phyloP scores from a whole-genome alignment of 2,113 vertebrate genomes.

The Parus major region DNA sequence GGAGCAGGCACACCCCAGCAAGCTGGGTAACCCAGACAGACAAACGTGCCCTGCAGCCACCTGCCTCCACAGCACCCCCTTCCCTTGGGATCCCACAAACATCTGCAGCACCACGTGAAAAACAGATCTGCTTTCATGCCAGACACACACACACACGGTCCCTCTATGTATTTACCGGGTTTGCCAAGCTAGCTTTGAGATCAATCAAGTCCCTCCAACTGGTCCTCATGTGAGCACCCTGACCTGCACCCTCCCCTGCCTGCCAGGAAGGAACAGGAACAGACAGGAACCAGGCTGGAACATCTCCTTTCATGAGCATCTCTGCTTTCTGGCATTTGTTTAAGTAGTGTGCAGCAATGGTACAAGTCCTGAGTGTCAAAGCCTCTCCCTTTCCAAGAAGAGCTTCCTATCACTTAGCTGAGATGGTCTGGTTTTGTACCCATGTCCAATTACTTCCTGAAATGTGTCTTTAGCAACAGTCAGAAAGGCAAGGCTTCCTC shows the following conservation, averaged over 20 bases:
- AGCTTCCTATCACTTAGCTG: background rate
- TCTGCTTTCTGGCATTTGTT: background rate
- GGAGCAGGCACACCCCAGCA: background rate
- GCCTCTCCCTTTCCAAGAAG: background rate
- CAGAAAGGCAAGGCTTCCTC: background rate
- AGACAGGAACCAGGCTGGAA: background rate
- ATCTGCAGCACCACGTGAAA: background rate
- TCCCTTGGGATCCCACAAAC: background rate
- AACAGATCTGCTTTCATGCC: background rate
- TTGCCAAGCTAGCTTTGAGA: background rate
- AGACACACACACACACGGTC: background rate
- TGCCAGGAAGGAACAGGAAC: rapidly evolving
- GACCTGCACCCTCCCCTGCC: background rate
- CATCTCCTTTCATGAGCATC: background rate
- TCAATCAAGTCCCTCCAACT: background rate
- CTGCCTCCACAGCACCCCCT: background rate
- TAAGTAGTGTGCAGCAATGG: background rate
- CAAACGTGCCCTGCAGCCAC: background rate
- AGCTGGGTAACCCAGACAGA: background rate
- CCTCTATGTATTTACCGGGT: background rate
- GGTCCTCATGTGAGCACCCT: background rate
- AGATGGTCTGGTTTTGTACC: background rate
- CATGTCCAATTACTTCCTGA: background rate
- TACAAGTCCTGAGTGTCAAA: background rate
- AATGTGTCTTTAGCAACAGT: background rate